Evolutionary conservation across 1,140 invertebrate species (phyloP).

Genomic region (Sitobion miscanthi): DNA sequence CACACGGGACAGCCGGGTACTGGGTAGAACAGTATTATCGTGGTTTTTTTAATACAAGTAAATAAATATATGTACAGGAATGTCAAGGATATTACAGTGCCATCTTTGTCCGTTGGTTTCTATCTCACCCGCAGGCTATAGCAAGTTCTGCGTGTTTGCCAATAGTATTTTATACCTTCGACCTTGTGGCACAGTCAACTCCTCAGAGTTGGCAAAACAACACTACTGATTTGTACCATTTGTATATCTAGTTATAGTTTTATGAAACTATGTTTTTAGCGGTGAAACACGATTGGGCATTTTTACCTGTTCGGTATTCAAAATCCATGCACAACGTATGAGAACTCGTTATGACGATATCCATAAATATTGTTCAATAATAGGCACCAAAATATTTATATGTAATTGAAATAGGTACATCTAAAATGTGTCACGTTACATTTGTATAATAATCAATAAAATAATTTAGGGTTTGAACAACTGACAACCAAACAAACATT

Average conservation of each 20-base stretch:
- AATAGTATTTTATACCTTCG: constrained; percentile 35
- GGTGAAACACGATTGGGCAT: background rate
- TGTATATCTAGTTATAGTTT: background rate
- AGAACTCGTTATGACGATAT: no score
- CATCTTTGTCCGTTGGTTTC: constrained; percentile 40
- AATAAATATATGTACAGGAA: constrained; percentile 46
- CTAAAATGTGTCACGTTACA: no score
- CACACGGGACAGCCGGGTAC: background rate
- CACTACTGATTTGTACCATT: constrained; percentile 8
- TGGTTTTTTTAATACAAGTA: background rate
- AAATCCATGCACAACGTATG: no score
- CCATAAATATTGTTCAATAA: no score
- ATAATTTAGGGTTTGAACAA: no score
- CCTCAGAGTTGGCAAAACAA: constrained; percentile 1
- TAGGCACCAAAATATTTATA: no score
- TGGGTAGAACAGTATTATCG: background rate
- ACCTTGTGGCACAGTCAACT: constrained; percentile 48
- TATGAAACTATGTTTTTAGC: background rate
- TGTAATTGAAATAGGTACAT: no score
- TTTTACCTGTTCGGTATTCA: no score
- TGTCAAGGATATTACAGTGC: constrained; percentile 54
- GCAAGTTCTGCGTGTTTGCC: constrained; percentile 47
- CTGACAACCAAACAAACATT: no score
- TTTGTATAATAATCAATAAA: no score
- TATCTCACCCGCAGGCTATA: constrained; percentile 18